phyloP scores from a whole-genome alignment of 2,888 invertebrate genomes.

The Clostera curtula region DNA sequence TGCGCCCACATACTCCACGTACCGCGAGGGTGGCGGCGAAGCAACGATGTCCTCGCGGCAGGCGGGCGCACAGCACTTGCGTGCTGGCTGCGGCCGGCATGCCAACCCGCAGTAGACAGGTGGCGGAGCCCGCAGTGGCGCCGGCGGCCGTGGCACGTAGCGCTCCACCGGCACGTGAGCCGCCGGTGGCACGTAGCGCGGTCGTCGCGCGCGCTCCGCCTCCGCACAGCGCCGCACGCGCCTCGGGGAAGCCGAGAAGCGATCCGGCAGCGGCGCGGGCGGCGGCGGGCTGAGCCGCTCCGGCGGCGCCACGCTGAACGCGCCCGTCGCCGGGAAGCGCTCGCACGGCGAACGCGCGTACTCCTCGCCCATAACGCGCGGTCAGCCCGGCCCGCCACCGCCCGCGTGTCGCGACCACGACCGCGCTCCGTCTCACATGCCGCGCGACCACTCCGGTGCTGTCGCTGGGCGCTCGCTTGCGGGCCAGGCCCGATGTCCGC shows the following conservation, averaged over 20 bases:
- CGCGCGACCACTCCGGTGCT: conserved; percentile 57
- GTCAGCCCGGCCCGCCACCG: conserved; percentile 67
- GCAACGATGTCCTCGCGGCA: conserved; percentile 62
- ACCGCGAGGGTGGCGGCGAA: conserved; percentile 64
- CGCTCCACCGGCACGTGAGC: conserved; percentile 83
- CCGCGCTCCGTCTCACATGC: conserved; percentile 63
- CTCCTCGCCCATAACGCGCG: conserved; percentile 73
- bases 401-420: conserved; percentile 58
- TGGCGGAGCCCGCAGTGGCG: conserved; percentile 60
- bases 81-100: conserved; percentile 57
- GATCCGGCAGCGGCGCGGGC: conserved; percentile 77
- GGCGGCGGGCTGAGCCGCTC: conserved; percentile 78
- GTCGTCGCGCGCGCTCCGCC: conserved; percentile 77
- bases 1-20: conserved; percentile 79
- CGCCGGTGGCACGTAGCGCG: conserved; percentile 79
- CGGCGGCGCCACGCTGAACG: conserved; percentile 78
- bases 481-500: conserved; percentile 64
- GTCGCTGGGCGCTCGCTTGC: conserved; percentile 50
- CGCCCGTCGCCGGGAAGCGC: conserved; percentile 71
- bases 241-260: conserved; percentile 73
- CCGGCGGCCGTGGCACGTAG: conserved; percentile 78
- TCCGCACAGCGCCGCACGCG: conserved; percentile 79
- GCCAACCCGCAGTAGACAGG: conserved; percentile 74
- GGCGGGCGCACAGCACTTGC: conserved; percentile 65
- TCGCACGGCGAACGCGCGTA: conserved; percentile 72